Evolutionary conservation across 2,888 invertebrate species (phyloP).

Genomic region (Hylaea fasciaria): DNA sequence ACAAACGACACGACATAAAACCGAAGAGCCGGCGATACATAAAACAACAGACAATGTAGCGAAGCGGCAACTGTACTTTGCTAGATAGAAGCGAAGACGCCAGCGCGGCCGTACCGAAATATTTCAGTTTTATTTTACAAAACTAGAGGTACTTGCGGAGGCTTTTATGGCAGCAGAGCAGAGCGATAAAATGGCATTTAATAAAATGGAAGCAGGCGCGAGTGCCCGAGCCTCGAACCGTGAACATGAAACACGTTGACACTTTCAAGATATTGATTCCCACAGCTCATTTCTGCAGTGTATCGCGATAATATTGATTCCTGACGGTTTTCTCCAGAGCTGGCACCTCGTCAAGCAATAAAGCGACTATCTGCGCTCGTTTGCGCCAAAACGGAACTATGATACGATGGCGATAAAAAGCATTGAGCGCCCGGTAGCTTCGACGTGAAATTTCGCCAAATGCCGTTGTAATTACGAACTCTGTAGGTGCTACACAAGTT

Average conservation of each 20-base stretch:
- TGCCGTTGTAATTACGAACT: slow-evolving; percentile 71
- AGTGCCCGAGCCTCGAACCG: slow-evolving; percentile 43
- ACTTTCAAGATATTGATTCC: slow-evolving; percentile 56
- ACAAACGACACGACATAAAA: slow-evolving; percentile 66
- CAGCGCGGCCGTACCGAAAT: slow-evolving; percentile 50
- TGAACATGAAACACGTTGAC: slow-evolving; percentile 53
- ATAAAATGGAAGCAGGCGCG: slow-evolving; percentile 58
- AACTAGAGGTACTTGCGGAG: slow-evolving; percentile 61
- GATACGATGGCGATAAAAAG: slow-evolving; percentile 71
- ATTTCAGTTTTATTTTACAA: slow-evolving; percentile 70
- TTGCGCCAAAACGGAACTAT: slow-evolving; percentile 68
- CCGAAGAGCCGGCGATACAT: slow-evolving; percentile 62
- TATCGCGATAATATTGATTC: slow-evolving; percentile 56
- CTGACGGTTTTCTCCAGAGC: slow-evolving; percentile 50
- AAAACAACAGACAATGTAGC: slow-evolving; percentile 69
- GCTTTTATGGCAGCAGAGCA: slow-evolving; percentile 62
- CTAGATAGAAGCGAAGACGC: slow-evolving; percentile 62
- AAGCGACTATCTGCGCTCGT: slow-evolving; percentile 75
- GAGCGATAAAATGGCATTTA: slow-evolving; percentile 66
- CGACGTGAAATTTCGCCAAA: slow-evolving; percentile 54
- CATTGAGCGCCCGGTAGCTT: slow-evolving; percentile 57
- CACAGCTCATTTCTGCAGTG: slow-evolving; percentile 53
- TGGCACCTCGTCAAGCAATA: slow-evolving; percentile 77
- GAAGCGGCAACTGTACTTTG: slow-evolving; percentile 56
- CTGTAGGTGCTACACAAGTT: slow-evolving; percentile 74